Conservation (phyloP, 2,888 invertebrate genomes). For the Idaea straminata region DNA sequence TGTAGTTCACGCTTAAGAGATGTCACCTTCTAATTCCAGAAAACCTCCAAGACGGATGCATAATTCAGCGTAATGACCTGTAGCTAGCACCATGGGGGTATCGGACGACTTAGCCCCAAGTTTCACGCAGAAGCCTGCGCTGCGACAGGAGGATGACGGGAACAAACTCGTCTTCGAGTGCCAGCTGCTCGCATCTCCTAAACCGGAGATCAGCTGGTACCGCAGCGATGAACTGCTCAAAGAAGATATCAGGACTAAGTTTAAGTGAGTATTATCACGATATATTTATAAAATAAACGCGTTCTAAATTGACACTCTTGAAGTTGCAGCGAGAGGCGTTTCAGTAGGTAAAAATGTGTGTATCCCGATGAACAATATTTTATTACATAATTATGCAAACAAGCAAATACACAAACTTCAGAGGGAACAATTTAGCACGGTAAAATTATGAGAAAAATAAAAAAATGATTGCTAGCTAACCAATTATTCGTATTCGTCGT, state of each 20-base stretch:
- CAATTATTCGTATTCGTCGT: background rate
- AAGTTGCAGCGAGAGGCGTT: no score
- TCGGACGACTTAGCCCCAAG: slow-evolving; percentile 98
- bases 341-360: no score
- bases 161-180: slow-evolving; percentile 97
- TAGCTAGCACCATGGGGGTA: slow-evolving; percentile 85
- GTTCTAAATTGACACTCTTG: no score
- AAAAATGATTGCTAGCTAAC: background rate
- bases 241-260: slow-evolving; percentile 92
- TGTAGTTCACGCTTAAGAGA: background rate
- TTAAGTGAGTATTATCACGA: slow-evolving; percentile 75
- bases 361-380: no score
- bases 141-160: slow-evolving; percentile 97
- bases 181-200: slow-evolving; percentile 91
- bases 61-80: slow-evolving; percentile 63
- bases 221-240: slow-evolving; percentile 91
- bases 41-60: slow-evolving; percentile 32
- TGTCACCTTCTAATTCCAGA: slow-evolving; percentile 35
- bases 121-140: slow-evolving; percentile 98
- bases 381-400: background rate
- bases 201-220: slow-evolving; percentile 95
- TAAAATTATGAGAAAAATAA: background rate
- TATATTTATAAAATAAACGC: no score
- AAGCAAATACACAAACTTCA: background rate
- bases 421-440: background rate